phyloP scores from a whole-genome alignment of 2,888 invertebrate genomes.

The Trypoxylon attenuatum region DNA sequence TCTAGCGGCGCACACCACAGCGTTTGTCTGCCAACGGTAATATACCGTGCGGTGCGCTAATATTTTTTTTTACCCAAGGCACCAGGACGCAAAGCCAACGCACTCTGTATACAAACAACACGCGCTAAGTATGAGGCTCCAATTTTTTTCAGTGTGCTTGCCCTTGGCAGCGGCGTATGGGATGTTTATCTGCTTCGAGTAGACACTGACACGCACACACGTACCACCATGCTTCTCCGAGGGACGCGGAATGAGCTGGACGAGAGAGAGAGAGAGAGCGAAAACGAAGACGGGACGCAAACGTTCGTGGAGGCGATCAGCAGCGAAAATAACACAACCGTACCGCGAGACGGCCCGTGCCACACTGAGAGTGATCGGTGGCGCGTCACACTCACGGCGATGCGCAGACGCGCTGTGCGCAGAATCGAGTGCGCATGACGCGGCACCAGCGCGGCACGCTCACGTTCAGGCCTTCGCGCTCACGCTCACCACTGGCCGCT shows the following conservation, averaged over 20 bases:
- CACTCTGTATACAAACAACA: slow-evolving; percentile 42
- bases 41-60: slow-evolving; percentile 18
- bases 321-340: slow-evolving; percentile 23
- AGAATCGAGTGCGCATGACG: slow-evolving; percentile 52
- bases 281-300: slow-evolving; percentile 6
- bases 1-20: background rate
- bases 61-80: background rate
- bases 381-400: slow-evolving; percentile 61
- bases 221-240: slow-evolving; percentile 27
- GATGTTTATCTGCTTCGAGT: slow-evolving; percentile 27
- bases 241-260: background rate
- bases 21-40: no score
- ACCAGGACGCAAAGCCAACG: background rate
- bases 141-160: slow-evolving; percentile 2
- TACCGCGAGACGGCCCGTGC: slow-evolving; percentile 58
- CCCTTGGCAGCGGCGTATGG: slow-evolving; percentile 30
- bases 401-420: slow-evolving; percentile 61
- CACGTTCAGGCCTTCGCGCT: slow-evolving; percentile 10
- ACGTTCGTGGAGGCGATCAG: background rate
- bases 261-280: slow-evolving; percentile 2
- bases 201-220: slow-evolving; percentile 39
- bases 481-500: slow-evolving; percentile 20
- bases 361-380: slow-evolving; percentile 68
- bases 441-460: slow-evolving; percentile 37
- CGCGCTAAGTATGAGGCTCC: slow-evolving; percentile 9